Conservation (phyloP, 1,140 invertebrate genomes). For the Cepaea nemoralis region DNA sequence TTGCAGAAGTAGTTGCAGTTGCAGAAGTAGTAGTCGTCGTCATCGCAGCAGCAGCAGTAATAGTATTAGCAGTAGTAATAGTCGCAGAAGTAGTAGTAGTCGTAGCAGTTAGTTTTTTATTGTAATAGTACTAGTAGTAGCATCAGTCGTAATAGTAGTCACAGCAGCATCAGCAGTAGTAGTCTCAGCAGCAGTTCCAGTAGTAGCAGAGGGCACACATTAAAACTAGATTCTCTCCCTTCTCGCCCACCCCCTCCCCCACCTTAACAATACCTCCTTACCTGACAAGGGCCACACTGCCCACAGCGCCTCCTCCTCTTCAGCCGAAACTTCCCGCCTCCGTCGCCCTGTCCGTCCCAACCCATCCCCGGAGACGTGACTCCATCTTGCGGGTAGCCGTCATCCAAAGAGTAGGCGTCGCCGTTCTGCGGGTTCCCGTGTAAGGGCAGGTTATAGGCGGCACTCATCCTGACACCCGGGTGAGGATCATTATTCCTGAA, state of each 20-base stretch:
- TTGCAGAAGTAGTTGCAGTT: too few relatives aligned
- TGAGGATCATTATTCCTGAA: neutral
- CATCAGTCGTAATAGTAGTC: too few relatives aligned
- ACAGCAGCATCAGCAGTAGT: too few relatives aligned
- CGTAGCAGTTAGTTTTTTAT: neutral
- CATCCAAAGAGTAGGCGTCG: slow-evolving; percentile 18
- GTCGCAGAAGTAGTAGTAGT: neutral
- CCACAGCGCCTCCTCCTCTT: slow-evolving; percentile 65
- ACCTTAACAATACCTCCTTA: too few relatives aligned
- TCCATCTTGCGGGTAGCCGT: slow-evolving; percentile 39
- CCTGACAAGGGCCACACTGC: slow-evolving; percentile 66
- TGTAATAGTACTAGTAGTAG: neutral
- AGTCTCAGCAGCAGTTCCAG: too few relatives aligned
- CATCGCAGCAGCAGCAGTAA: too few relatives aligned
- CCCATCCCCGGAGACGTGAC: slow-evolving; percentile 35
- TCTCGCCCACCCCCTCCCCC: neutral
- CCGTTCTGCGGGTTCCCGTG: slow-evolving; percentile 29
- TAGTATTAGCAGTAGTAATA: neutral
- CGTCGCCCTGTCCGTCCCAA: slow-evolving; percentile 50
- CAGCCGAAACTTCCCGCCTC: slow-evolving; percentile 53
- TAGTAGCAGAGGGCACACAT: neutral
- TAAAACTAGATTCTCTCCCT: neutral
- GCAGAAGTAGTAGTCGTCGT: too few relatives aligned
- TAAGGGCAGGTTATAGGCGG: slow-evolving; percentile 41
- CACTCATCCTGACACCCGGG: neutral